These are phyloP conservation scores for Dromas ardeola DNA, from an alignment of 2,113 vertebrate species.

Conservation along the genomic window DNA sequence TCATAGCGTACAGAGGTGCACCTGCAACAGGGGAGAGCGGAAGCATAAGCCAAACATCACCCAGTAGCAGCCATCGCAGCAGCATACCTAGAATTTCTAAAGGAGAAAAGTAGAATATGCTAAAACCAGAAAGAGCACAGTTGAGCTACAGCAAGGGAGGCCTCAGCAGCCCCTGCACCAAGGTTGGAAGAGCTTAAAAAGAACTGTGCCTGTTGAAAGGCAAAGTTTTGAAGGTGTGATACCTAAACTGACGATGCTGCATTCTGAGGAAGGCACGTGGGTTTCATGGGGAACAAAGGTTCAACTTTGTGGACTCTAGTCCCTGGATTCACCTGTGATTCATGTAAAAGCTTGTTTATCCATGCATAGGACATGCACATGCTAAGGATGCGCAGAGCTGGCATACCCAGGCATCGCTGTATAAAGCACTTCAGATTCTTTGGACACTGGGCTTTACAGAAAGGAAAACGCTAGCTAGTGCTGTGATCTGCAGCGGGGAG, in stretches of 20 bases:
- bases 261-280: neutral
- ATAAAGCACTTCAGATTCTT: neutral
- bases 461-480: neutral
- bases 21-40: slow-evolving; percentile 62
- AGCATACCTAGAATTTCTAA: neutral
- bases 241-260: neutral
- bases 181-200: neutral
- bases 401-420: neutral
- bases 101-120: neutral
- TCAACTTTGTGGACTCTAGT: neutral
- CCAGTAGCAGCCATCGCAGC: neutral
- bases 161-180: neutral
- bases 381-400: neutral
- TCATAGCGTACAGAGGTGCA: slow-evolving; percentile 89
- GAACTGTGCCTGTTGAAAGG: neutral
- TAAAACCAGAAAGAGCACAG: neutral
- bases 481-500: neutral
- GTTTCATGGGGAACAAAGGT: neutral
- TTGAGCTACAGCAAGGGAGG: neutral
- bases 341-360: neutral
- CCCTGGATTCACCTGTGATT: neutral
- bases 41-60: neutral
- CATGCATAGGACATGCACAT: neutral
- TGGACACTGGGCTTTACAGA: neutral
- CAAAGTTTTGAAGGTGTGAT: neutral